A percentile compares a stretch with the other conserved stretches of the same genome.
phyloP scores from a whole-genome alignment of 1,140 invertebrate genomes.

The Myzus persicae region DNA sequence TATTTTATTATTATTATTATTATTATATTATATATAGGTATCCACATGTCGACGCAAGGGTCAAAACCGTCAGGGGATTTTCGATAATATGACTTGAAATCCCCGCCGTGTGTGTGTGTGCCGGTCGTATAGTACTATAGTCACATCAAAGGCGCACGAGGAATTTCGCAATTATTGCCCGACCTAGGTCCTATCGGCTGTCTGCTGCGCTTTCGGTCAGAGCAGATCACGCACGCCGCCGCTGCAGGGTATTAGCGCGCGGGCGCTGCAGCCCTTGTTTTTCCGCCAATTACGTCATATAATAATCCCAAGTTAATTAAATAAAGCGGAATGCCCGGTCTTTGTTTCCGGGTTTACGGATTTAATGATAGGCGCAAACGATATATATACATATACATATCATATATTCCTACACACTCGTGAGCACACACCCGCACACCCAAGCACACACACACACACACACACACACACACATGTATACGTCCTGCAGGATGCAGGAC shows the following conservation, averaged over 20 bases:
- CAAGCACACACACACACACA: not conserved
- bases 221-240: not conserved
- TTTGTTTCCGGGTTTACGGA: constrained; percentile 54
- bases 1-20: constrained; percentile 2
- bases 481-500: not conserved
- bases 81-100: constrained; percentile 52
- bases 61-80: constrained; percentile 36
- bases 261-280: constrained; percentile 29
- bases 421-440: not conserved
- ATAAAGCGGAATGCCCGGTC: constrained; percentile 56
- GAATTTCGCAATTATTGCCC: constrained; percentile 54
- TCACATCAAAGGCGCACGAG: constrained; percentile 56
- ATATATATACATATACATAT: not conserved
- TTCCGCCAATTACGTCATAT: constrained; percentile 57
- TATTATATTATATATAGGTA: not conserved
- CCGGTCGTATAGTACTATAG: not conserved
- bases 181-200: not conserved
- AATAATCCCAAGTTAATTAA: constrained; percentile 58
- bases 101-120: not conserved
- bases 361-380: constrained; percentile 31
- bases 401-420: not conserved
- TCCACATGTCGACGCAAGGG: not conserved
- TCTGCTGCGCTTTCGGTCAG: not conserved
- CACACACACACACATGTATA: not conserved
- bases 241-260: not conserved